Conservation (phyloP, 1,140 invertebrate species). For the Lepidotrigona ventralis region DNA sequence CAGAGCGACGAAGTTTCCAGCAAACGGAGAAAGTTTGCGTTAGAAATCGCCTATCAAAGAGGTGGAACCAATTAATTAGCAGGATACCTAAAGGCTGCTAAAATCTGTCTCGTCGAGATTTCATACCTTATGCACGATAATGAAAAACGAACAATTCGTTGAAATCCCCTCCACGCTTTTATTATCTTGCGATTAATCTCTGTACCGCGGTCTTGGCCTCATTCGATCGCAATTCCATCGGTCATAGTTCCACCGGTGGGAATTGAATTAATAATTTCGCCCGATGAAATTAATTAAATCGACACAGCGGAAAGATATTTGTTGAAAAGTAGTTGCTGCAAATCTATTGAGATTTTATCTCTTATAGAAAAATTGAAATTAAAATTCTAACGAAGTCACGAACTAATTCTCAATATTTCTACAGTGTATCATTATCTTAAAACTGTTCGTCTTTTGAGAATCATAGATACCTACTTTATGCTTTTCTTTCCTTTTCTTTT, state of each 20-base stretch:
- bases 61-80: conserved; percentile 30
- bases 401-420: neutral
- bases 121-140: neutral
- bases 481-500: neutral
- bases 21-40: neutral
- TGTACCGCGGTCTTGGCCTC: too few species aligned
- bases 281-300: neutral
- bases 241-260: neutral
- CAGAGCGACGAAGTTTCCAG: neutral
- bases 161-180: neutral
- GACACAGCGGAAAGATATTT: neutral
- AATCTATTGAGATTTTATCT: too few species aligned
- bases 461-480: neutral
- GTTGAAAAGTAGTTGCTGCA: neutral
- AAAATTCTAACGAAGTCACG: too few species aligned
- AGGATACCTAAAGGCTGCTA: neutral
- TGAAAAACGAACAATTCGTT: neutral
- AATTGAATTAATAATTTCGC: neutral
- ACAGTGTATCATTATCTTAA: neutral
- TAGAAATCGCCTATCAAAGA: neutral
- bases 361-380: too few species aligned
- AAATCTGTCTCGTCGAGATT: neutral
- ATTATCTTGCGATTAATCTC: neutral
- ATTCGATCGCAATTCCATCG: neutral
- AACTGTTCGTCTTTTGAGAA: neutral